These are phyloP conservation scores for Oligia latruncula DNA, from an alignment of 2,888 invertebrate species.

Conservation along the genomic window DNA sequence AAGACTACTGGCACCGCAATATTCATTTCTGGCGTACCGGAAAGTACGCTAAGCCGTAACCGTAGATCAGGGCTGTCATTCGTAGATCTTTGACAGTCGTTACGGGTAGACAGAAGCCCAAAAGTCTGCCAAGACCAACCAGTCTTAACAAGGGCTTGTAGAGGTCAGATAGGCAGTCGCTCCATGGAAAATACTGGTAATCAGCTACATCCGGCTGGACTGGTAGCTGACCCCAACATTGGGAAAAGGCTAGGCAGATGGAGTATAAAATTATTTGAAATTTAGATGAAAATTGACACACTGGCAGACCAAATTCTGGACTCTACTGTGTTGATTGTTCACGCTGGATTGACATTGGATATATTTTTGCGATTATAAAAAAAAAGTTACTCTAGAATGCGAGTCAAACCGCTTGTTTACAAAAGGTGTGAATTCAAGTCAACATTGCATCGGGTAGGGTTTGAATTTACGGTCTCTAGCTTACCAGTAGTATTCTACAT, in stretches of 20 bases:
- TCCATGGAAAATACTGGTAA: background rate
- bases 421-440: conserved; percentile 8
- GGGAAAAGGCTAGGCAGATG: background rate
- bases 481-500: background rate
- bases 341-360: background rate
- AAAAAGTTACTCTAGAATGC: background rate
- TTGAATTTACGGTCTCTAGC: conserved; percentile 13
- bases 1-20: background rate
- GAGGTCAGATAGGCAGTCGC: background rate
- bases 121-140: background rate
- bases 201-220: background rate
- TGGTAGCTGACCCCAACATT: background rate
- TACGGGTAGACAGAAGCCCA: background rate
- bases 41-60: background rate
- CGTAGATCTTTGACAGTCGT: background rate
- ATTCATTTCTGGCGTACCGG: background rate
- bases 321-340: no score
- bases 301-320: background rate
- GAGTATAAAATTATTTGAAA: background rate
- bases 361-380: background rate
- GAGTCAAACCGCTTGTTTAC: background rate
- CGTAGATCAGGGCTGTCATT: background rate
- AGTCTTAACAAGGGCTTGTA: background rate
- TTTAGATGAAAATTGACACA: background rate
- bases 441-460: conserved; percentile 17